Percentiles rank a stretch among this genome's conserved stretches.
These are phyloP conservation scores for Creontiades dilutus DNA, from an alignment of 2,888 invertebrate species.

Conservation along the genomic window DNA sequence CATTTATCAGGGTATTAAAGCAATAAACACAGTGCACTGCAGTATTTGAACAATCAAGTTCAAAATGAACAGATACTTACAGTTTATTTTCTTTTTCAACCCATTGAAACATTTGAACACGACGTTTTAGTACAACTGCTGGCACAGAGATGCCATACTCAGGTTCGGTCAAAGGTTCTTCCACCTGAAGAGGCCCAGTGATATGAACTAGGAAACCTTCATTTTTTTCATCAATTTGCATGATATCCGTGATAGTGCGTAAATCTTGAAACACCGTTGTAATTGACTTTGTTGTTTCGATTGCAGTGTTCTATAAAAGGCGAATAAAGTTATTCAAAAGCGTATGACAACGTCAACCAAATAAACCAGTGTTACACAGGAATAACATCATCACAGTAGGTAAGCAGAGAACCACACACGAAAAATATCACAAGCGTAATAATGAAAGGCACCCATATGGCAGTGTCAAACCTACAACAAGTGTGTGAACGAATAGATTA, in stretches of 20 bases:
- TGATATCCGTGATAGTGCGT: conserved; percentile 68
- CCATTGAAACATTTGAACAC: conserved; percentile 97
- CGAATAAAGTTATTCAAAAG: background rate
- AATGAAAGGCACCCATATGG: too few relatives aligned
- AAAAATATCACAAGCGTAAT: too few relatives aligned
- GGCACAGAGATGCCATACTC: conserved; percentile 91
- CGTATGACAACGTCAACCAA: background rate
- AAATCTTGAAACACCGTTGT: conserved; percentile 72
- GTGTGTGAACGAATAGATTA: too few relatives aligned
- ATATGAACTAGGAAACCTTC: conserved; percentile 89
- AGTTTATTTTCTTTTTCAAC: conserved; percentile 83
- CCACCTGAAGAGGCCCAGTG: conserved; percentile 85
- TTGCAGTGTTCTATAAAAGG: conserved; percentile 65
- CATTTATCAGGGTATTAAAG: too few relatives aligned
- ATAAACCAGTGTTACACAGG: background rate
- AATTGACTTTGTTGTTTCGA: conserved; percentile 69
- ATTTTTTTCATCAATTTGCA: conserved; percentile 79
- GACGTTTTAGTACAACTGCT: conserved; percentile 89
- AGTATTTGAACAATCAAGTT: too few relatives aligned
- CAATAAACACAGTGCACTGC: too few relatives aligned
- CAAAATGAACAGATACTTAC: conserved; percentile 4
- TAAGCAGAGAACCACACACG: too few relatives aligned
- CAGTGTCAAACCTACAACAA: too few relatives aligned
- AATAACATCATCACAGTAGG: too few relatives aligned
- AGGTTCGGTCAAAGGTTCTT: conserved; percentile 91